Base-by-base conservation (phyloP, 2,113 vertebrate species). In the Heterotis niloticus region DNA sequence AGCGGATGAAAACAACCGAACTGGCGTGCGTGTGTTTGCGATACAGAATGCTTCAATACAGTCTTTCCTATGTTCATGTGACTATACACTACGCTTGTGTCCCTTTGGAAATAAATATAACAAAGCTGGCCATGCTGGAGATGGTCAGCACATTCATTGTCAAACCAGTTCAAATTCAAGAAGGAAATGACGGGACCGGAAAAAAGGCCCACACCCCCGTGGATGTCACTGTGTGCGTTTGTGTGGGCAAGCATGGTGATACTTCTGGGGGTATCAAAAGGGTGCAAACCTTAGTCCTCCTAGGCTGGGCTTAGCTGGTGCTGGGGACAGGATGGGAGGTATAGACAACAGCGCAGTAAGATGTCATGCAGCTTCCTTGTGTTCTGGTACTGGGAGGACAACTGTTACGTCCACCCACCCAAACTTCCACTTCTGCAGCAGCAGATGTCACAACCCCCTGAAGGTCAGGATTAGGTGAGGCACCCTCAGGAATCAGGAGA, bases 401-500 rank as follows among this genome's bases (percentile, higher is more conserved):
- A 44, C 34, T 4, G 7, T 7, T 44, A 16, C 11, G 34, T 44
- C 10, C 5, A 12, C 26, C 67, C 67, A 16, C 67, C 28, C 24
- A 69, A 18, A 28, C 17, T 20, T 44, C 28, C 5, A 34, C 68
- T 28, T 20, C 14, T 51, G 28, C 34, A 44, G 34, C 34, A 44
- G 52, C 11, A 12, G 66, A 29, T 52, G 23, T 57, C 44, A 28
- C 44, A 24, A 68, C 65, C 64, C 12, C 52, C 26, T 29, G 44
- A 28, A 2, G n/a, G 16, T 5, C 26, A 16, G 20, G 54, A 44
- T n/a, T n/a, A n/a, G n/a, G 44, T 1, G 44, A 29, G 80, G 65
- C 16, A 79, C 82, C 24, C 79, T 44, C 65, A 71, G 17, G 81
- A 83, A 88, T 98, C 96, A 98, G 3, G 92, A 94, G 81, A 94